A percentile compares a stretch with the other conserved stretches of the same genome.
phyloP scores from a whole-genome alignment of 2,888 invertebrate genomes.

The Amphimallon solstitiale region DNA sequence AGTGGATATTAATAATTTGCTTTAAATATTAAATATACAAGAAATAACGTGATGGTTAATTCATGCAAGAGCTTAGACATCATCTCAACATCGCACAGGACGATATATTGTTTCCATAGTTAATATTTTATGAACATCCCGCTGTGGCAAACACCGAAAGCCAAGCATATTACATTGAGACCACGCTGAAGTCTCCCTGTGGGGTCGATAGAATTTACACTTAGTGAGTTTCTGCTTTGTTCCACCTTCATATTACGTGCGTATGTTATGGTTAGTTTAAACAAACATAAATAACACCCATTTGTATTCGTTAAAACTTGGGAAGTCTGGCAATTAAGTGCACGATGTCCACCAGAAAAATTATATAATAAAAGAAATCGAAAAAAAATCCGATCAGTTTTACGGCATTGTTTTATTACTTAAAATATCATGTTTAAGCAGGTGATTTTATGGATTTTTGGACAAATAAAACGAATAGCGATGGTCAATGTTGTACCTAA shows the following conservation, averaged over 20 bases:
- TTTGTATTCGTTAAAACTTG: constrained; percentile 4
- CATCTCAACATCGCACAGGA: background rate
- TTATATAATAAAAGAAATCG: background rate
- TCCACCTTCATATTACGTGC: background rate
- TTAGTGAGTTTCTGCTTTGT: background rate
- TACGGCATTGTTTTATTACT: constrained; percentile 6
- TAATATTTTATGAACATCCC: constrained; percentile 25
- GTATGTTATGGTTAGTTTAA: background rate
- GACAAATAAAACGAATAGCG: background rate
- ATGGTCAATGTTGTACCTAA: background rate
- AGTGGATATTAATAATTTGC: too few species aligned
- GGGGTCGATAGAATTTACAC: constrained; percentile 27
- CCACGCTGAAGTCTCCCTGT: constrained; percentile 22
- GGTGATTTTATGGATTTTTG: constrained; percentile 5
- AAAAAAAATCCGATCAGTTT: background rate
- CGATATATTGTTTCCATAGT: constrained; percentile 23
- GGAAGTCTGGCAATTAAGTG: background rate
- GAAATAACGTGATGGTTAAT: too few species aligned
- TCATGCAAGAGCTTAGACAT: too few species aligned
- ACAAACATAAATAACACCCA: constrained; percentile 4
- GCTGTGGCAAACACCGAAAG: constrained; percentile 16
- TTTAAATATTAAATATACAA: too few species aligned
- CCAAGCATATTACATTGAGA: constrained; percentile 7
- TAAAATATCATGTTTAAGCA: background rate
- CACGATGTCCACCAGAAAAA: background rate